Percentiles rank a stretch among this genome's conserved stretches.
phyloP scores from a whole-genome alignment of 92 coral and sea anemone species.

The Isaurus tuberculatus region DNA sequence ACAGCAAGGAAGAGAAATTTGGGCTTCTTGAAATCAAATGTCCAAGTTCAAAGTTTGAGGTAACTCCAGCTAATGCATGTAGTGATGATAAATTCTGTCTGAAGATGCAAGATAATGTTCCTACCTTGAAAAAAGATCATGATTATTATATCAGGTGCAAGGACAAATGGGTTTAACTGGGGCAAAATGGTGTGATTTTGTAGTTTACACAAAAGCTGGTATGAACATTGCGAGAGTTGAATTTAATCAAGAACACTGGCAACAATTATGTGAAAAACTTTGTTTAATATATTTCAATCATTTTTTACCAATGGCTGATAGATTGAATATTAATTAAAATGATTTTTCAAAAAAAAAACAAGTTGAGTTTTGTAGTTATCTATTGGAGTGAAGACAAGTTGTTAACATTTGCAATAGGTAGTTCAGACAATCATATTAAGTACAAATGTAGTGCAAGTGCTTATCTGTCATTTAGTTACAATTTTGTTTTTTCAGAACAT shows the following conservation, averaged over 20 bases:
- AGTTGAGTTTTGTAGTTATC: no score
- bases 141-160: not conserved
- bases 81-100: not conserved
- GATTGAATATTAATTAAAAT: no score
- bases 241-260: not conserved
- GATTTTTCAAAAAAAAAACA: no score
- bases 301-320: not conserved
- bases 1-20: not conserved
- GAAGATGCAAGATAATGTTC: not conserved
- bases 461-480: no score
- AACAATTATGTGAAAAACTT: not conserved
- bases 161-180: not conserved
- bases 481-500: no score
- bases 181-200: not conserved
- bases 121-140: not conserved
- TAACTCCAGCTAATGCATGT: not conserved
- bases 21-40: not conserved
- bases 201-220: not conserved
- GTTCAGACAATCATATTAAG: no score
- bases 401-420: no score
- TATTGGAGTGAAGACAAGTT: no score
- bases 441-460: no score
- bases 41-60: not conserved
- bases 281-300: not conserved
- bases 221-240: not conserved